These are phyloP conservation scores for Euthynnus affinis DNA, from an alignment of 2,797 vertebrate species.

Conservation along the genomic window DNA sequence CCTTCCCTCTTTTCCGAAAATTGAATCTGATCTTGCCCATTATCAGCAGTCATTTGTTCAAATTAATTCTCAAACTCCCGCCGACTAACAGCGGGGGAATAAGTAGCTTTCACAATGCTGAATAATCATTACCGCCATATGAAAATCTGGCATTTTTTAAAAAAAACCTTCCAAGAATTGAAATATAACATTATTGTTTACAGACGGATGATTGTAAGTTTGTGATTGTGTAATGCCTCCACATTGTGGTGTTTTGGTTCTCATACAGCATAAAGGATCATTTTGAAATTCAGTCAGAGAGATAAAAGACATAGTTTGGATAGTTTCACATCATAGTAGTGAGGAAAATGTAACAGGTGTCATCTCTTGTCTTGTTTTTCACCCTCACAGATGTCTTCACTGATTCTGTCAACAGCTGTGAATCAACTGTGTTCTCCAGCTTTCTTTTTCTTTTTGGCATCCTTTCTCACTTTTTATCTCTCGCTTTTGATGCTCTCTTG, in stretches of 20 bases:
- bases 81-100: conserved; percentile 39
- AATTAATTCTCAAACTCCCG: conserved; percentile 49
- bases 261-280: conserved; percentile 7
- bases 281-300: not conserved
- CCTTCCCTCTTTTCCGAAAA: conserved; percentile 31
- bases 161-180: conserved; percentile 2
- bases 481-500: conserved; percentile 22
- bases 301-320: conserved; percentile 1
- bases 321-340: not conserved
- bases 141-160: conserved; percentile 41
- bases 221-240: conserved; percentile 1
- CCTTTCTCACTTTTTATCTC: conserved; percentile 44
- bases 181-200: conserved; percentile 25
- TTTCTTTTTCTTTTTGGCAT: conserved; percentile 17
- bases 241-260: conserved; percentile 18
- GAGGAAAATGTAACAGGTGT: not conserved
- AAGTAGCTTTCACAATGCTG: conserved; percentile 42
- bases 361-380: conserved; percentile 28
- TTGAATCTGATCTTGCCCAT: conserved; percentile 45
- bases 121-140: conserved; percentile 32
- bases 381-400: conserved; percentile 18
- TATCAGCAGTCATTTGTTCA: conserved; percentile 51
- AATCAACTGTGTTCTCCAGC: conserved; percentile 37
- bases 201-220: conserved; percentile 11
- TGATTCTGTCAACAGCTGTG: conserved; percentile 48